Evolutionary conservation across 2,888 invertebrate species (phyloP).

Genomic region (Protodeltote pygarga): DNA sequence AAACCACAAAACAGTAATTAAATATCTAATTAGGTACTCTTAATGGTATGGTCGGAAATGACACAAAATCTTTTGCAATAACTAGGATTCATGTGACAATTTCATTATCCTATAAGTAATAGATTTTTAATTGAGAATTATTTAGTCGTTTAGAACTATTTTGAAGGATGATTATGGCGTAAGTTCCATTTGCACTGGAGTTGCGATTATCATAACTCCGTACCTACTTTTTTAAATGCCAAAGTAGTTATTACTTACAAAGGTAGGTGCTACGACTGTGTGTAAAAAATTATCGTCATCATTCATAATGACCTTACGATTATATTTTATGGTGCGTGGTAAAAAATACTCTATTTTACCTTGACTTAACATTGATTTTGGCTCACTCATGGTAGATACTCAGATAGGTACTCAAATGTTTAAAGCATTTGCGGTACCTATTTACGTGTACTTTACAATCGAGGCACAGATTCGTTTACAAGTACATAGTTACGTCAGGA

Average conservation of each 20-base stretch:
- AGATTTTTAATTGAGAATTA: too few relatives aligned
- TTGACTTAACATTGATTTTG: slow-evolving; percentile 36
- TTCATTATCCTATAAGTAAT: too few relatives aligned
- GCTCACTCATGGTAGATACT: neutral
- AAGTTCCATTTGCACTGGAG: too few relatives aligned
- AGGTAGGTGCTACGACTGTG: slow-evolving; percentile 2
- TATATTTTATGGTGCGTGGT: slow-evolving; percentile 26
- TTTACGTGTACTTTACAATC: slow-evolving; percentile 46
- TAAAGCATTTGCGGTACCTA: neutral
- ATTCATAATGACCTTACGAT: slow-evolving; percentile 19
- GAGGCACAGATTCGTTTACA: slow-evolving; percentile 62
- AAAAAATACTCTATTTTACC: slow-evolving; percentile 26
- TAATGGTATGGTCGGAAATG: too few relatives aligned
- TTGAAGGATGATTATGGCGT: too few relatives aligned
- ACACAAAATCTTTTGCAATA: too few relatives aligned
- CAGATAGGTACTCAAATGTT: neutral
- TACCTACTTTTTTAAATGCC: too few relatives aligned
- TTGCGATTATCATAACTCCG: too few relatives aligned
- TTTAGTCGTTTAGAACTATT: too few relatives aligned
- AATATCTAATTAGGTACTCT: too few relatives aligned
- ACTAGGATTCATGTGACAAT: too few relatives aligned
- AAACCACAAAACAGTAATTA: too few relatives aligned
- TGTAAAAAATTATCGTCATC: slow-evolving; percentile 13
- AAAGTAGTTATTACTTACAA: neutral
- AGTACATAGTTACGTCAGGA: slow-evolving; percentile 65